Evolutionary conservation across 1,140 invertebrate genomes (phyloP), one percentile per base, ranked within the genome.

Genomic region (Alviniconcha marisindica): DNA sequence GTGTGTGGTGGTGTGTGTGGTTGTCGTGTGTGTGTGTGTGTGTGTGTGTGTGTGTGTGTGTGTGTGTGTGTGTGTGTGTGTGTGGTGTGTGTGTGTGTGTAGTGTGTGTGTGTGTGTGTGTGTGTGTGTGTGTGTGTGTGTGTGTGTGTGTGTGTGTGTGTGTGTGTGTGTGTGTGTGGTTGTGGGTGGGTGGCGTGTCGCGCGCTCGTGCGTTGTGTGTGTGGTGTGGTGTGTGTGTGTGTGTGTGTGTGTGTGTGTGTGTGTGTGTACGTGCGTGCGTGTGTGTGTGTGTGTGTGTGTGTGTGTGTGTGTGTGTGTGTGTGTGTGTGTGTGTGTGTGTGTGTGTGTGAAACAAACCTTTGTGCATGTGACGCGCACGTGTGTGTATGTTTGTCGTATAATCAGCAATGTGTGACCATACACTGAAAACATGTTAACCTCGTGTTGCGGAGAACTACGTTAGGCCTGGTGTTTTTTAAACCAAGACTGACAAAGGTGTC

Each of bases 281-380:
- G 63, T 31, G 63, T 66, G 63, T 66, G 63, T 31, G n/a, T 66
- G 63, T 66, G 63, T 33, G 31, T 66, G 63, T 33, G 63, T 66
- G 63, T 66, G n/a, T 66, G n/a, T 33, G 63, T 66, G 63, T 28
- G 63, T 33, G 63, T 31, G n/a, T 33, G 63, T 66, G 63, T 33
- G n/a, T 33, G 54, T 21, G 54, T 56, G 21, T 21, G 54, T 56
- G 54, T 56, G 54, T 56, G 54, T 56, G 54, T 56, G 54, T 56
- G 54, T 56, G 54, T 56, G 54, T 56, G 54, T 56, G 54, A 10
- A 21, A n/a, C n/a, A n/a, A n/a, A n/a, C n/a, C n/a, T n/a, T n/a
- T 56, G 54, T 21, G 54, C 21, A n/a, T 21, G 54, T 21, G 54
- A n/a, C 21, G 54, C 21, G 54, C n/a, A n/a, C n/a, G 54, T 60